These are phyloP conservation scores for Idris sp. DNA, from an alignment of 1,140 invertebrate species.

Conservation along the genomic window DNA sequence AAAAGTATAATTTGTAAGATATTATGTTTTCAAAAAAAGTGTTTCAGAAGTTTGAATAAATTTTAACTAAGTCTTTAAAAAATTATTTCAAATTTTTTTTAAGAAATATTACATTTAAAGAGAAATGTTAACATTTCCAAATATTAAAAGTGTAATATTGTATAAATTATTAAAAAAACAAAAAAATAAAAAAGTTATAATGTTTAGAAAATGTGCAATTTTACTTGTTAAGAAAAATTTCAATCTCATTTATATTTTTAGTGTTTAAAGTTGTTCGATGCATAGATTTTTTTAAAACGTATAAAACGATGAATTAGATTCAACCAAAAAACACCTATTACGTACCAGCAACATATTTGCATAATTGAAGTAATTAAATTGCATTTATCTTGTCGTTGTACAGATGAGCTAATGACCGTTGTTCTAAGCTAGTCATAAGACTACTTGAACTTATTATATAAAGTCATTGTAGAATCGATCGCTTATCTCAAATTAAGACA, in stretches of 20 bases:
- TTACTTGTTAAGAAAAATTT: neutral
- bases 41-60: too few relatives aligned
- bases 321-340: slow-evolving; percentile 40
- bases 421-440: slow-evolving; percentile 34
- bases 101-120: too few relatives aligned
- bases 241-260: slow-evolving; percentile 12
- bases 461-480: slow-evolving; percentile 7
- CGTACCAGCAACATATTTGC: slow-evolving; percentile 22
- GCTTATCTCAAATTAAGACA: too few relatives aligned
- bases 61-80: too few relatives aligned
- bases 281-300: slow-evolving; percentile 19
- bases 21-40: too few relatives aligned
- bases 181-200: too few relatives aligned
- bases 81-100: too few relatives aligned
- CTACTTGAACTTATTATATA: slow-evolving; percentile 31
- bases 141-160: too few relatives aligned
- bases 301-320: slow-evolving; percentile 27
- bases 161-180: too few relatives aligned
- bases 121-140: too few relatives aligned
- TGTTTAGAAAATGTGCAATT: too few relatives aligned
- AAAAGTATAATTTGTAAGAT: too few relatives aligned
- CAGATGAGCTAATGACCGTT: slow-evolving; percentile 39
- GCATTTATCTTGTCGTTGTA: slow-evolving; percentile 41
- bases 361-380: slow-evolving; percentile 55
- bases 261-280: slow-evolving; percentile 1